A percentile compares a stretch with the other conserved stretches of the same genome.
Evolutionary conservation across 2,113 vertebrate species (phyloP).

Genomic region (Cephalopholis sonnerati): DNA sequence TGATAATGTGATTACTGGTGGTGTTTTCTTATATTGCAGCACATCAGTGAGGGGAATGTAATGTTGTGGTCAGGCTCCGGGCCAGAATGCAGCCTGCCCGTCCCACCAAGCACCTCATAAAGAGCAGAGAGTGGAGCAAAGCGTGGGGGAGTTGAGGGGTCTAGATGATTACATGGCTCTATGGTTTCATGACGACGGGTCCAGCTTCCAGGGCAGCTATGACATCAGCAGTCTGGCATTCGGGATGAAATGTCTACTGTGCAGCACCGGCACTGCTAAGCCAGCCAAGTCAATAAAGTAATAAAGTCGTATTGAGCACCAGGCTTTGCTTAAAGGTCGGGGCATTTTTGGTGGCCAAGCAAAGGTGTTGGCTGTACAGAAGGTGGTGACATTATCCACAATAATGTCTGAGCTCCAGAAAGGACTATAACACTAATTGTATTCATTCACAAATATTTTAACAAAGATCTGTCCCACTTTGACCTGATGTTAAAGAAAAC

Average conservation of each 20-base stretch:
- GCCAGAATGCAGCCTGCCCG: conserved; percentile 36
- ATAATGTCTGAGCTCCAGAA: conserved; percentile 21
- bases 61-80: conserved; percentile 60
- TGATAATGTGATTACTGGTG: conserved; percentile 70
- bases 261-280: conserved; percentile 48
- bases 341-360: conserved; percentile 44
- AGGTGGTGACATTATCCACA: conserved; percentile 49
- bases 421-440: conserved; percentile 28
- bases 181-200: conserved; percentile 68
- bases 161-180: conserved; percentile 69
- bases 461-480: conserved; percentile 4
- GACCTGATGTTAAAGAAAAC: conserved; percentile 33
- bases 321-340: conserved; percentile 76
- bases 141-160: conserved; percentile 33
- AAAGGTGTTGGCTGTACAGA: conserved; percentile 40
- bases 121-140: conserved; percentile 53
- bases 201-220: conserved; percentile 58
- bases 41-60: conserved; percentile 50
- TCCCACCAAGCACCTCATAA: conserved; percentile 56
- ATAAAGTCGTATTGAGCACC: conserved; percentile 71
- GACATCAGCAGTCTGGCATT: conserved; percentile 77
- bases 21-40: conserved; percentile 50
- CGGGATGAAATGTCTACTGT: conserved; percentile 68
- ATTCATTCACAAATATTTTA: conserved; percentile 15
- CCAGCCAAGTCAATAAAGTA: conserved; percentile 75